Evolutionary conservation across 2,888 invertebrate species (phyloP), one percentile per base, ranked within the genome.

Genomic region (Pristionchus exspectatus): DNA sequence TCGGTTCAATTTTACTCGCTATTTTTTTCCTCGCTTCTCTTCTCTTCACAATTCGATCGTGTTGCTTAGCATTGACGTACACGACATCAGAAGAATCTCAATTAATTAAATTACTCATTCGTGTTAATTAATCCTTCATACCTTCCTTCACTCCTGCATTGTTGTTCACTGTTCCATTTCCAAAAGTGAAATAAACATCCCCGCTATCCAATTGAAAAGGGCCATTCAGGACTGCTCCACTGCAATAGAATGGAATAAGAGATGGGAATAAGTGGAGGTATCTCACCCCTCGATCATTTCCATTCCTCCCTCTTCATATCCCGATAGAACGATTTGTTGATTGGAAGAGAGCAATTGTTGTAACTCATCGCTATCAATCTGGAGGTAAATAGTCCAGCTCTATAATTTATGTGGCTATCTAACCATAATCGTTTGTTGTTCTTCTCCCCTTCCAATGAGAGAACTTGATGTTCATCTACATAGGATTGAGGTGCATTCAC

Each of bases 31-130:
- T 96, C 0, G 98, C 99, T 94, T 98, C 98, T 84, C 99, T 96
- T 63, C 99, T 96, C 95, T 98, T 98, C 85, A 99, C 96, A 95
- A 99, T 99, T 90, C 99, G 96, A 95, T 98, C 97, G 96, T 99
- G 99, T 95, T 99, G 99, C 94, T 99, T 97, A 44, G 99, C 98
- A 96, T 99, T 99, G 0, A 99, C 99, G 95, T 99, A 99, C 27
- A 99, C 96, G 0, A 99, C 21, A 59, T 59, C 59, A 21, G 59
- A 18, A 18, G 59, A 18, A 21, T 18, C 59, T 59, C 21, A 59
- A 59, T 59, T 59, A 1, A 21, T 5, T 24, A 12, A 59, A 21
- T 59, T 69, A 69, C 2, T 27, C 14, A 69, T 69, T 14, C 30
- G 9, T 27, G 14, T 30, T 24, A 12, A 14, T 24, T 2, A 27